A percentile compares a stretch with the other conserved stretches of the same genome.
phyloP scores from a whole-genome alignment of 2,888 invertebrate species.

The Hypercompe scribonia region DNA sequence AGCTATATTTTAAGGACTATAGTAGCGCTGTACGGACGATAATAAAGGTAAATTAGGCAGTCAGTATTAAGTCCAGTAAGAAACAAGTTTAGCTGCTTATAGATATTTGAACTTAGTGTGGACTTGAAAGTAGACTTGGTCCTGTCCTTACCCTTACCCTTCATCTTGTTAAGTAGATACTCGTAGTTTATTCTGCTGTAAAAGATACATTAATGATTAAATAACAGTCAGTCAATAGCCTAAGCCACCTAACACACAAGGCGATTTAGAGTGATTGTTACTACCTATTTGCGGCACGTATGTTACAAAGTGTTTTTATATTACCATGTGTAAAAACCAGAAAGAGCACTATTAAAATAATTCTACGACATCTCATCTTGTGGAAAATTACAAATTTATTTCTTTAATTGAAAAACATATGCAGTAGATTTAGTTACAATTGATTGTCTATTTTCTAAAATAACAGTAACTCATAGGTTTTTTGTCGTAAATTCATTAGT shows the following conservation, averaged over 20 bases:
- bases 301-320: not conserved
- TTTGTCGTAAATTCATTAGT: constrained; percentile 55
- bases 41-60: not conserved
- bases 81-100: not conserved
- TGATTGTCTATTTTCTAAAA: not conserved
- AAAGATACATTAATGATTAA: not conserved
- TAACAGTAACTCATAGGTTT: constrained; percentile 16
- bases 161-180: not conserved
- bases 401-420: not conserved
- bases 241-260: not conserved
- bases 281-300: not conserved
- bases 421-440: not conserved
- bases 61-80: not conserved
- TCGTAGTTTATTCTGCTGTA: not conserved
- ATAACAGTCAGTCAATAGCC: not conserved
- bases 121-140: not conserved
- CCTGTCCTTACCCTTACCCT: not conserved
- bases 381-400: not conserved
- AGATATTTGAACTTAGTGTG: not conserved
- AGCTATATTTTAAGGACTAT: too few relatives aligned
- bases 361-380: not conserved
- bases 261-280: not conserved
- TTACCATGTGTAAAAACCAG: not conserved
- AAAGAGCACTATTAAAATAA: not conserved
- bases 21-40: not conserved